Conservation (phyloP, 2,113 vertebrate species). For the Pelvicachromis taeniatus region DNA sequence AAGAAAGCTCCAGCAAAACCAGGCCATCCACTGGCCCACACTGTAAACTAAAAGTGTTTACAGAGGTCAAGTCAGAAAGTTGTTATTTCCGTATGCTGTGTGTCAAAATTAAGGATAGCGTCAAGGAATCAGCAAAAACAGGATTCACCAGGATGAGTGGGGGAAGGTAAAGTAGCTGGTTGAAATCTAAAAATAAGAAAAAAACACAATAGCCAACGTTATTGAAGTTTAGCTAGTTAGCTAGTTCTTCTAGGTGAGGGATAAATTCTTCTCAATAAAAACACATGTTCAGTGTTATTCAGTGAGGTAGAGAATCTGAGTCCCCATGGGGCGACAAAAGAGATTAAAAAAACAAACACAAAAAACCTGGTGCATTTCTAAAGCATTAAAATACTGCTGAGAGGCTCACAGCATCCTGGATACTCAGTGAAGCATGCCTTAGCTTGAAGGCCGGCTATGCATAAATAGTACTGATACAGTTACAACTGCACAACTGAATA, state of each 20-base stretch:
- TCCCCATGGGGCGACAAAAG: background rate
- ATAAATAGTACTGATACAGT: background rate
- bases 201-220: background rate
- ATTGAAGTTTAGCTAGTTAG: background rate
- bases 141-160: background rate
- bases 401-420: background rate
- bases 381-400: background rate
- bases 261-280: background rate
- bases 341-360: background rate
- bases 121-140: background rate
- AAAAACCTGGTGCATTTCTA: background rate
- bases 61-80: background rate
- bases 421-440: background rate
- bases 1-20: background rate
- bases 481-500: background rate
- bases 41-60: background rate
- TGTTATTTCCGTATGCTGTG: background rate
- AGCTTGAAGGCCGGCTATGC: background rate
- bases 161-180: background rate
- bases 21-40: background rate
- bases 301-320: background rate
- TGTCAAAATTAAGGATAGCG: background rate
- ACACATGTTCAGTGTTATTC: background rate
- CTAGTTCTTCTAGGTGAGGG: background rate
- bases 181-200: background rate